These are phyloP conservation scores for Psophia crepitans DNA, from an alignment of 2,113 vertebrate genomes.

Conservation along the genomic window DNA sequence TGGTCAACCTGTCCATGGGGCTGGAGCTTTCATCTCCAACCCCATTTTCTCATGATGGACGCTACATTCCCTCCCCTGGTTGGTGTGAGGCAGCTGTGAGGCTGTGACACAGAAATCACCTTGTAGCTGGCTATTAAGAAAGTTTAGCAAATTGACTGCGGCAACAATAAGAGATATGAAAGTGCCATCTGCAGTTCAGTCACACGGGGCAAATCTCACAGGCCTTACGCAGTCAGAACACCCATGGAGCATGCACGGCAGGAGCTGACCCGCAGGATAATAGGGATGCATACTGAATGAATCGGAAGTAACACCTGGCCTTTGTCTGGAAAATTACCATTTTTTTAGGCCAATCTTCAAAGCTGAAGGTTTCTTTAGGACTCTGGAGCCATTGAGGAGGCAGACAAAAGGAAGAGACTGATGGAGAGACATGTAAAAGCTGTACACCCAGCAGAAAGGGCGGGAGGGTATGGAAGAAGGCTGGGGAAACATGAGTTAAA, in stretches of 20 bases:
- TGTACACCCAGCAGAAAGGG: conserved; percentile 45
- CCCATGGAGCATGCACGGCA: neutral
- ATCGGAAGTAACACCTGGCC: conserved; percentile 61
- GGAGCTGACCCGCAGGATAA: conserved; percentile 47
- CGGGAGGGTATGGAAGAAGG: neutral
- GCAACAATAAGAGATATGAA: conserved; percentile 55
- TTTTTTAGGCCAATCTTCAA: conserved; percentile 66
- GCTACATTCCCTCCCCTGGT: fast-evolving
- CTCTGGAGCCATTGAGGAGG: conserved; percentile 57
- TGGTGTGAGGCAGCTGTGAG: neutral
- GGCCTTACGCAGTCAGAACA: conserved; percentile 45
- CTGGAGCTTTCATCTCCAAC: neutral
- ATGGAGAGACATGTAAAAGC: conserved; percentile 47
- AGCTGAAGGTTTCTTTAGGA: conserved; percentile 63
- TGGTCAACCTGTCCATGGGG: neutral
- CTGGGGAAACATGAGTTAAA: conserved; percentile 38
- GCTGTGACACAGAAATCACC: conserved; percentile 40
- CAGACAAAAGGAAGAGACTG: conserved; percentile 65
- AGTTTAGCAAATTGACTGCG: conserved; percentile 53
- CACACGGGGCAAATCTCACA: conserved; percentile 53
- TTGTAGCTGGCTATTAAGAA: conserved; percentile 23
- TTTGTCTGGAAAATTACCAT: conserved; percentile 68
- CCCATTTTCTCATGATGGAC: fast-evolving
- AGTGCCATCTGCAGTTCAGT: conserved; percentile 55
- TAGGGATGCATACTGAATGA: conserved; percentile 49